Evolutionary conservation across 2,113 vertebrate species (phyloP), one percentile per base, ranked within the genome.

Genomic region (Myotis lucifugus): DNA sequence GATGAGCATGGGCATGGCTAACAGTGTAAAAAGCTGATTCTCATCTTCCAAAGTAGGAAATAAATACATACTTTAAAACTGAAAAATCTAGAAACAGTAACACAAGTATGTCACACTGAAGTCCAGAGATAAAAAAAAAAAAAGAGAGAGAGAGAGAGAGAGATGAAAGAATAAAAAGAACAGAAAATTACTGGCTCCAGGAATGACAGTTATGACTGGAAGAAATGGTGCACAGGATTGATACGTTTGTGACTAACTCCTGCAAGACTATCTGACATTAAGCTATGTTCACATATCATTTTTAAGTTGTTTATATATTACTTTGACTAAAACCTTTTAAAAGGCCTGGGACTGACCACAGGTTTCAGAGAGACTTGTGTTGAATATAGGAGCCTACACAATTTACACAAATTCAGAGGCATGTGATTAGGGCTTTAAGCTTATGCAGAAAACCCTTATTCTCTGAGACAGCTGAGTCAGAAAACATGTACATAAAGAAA

Each of bases 11-110:
- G 46, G 32, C 0, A 8, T 23, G 14, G 3, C 6, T 3, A 78
- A 14, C 73, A 48, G 1, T 73, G 5, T 61, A 18, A 78, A 76
- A 25, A 66, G 72, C 6, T 46, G 19, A 64, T 74, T 81, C 46
- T 77, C 82, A 64, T 77, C 54, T 87, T 79, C 29, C 61, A 82
- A 92, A 79, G 23, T 29, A 85, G 23, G 64, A 85, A 77, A 89
- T 46, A 5, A 34, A 85, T 4, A 19, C 6, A 67, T 8, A 46
- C 5, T 46, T 23, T 59, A 64, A 87, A 61, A 56, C 19, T 64
- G 23, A 69, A 85, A 89, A 56, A 37, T 46, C 69, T 59, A 54
- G 23, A 21, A 74, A 90, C 25, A 85, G 6, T 64, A 70, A 82
- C 3, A 15, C 21, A 85, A 61, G 40, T 32, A 21, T 81, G 40